Conservation (phyloP, 2,888 invertebrate genomes). For the Pemphredon lugubris region DNA sequence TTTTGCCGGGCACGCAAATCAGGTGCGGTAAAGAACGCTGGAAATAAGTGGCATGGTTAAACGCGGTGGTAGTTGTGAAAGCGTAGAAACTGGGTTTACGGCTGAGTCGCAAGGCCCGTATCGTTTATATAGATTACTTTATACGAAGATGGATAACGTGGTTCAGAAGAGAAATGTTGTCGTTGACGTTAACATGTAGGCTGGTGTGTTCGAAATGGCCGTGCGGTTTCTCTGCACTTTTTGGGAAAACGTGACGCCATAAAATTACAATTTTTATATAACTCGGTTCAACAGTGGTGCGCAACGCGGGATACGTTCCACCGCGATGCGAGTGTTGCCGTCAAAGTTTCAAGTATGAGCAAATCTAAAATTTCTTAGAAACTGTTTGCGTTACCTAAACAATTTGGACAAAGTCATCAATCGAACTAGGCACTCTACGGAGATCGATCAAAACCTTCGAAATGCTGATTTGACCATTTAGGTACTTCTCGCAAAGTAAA, state of each 20-base stretch:
- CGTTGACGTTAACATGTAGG: neutral
- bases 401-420: no score
- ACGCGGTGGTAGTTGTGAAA: conserved; percentile 2
- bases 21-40: neutral
- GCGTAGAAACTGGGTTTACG: conserved; percentile 4
- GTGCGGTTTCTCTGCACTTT: neutral
- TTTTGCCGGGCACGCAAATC: neutral
- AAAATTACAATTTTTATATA: neutral
- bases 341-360: no score
- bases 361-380: no score
- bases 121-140: conserved; percentile 32
- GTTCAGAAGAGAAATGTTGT: conserved; percentile 25
- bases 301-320: no score
- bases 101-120: conserved; percentile 4
- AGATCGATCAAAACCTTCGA: no score
- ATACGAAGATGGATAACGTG: conserved; percentile 11
- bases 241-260: neutral
- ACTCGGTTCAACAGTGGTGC: no score
- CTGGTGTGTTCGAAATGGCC: neutral
- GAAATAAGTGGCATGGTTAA: conserved; percentile 1
- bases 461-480: no score
- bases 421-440: no score
- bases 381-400: no score
- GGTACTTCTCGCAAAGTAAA: no score
- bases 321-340: no score